phyloP scores from a whole-genome alignment of 2,888 invertebrate genomes.

The Epirrita christyi region DNA sequence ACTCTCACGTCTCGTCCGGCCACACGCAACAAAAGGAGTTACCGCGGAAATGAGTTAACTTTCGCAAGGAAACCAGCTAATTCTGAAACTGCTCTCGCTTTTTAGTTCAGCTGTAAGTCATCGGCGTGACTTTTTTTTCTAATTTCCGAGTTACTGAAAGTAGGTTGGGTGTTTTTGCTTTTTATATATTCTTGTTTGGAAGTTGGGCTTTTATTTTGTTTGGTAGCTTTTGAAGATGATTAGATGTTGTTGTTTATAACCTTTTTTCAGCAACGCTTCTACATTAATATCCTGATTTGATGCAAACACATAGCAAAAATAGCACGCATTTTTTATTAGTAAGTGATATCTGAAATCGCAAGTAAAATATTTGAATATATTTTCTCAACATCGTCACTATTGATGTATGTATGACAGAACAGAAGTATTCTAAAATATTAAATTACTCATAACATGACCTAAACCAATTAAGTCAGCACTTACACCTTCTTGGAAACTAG shows the following conservation, averaged over 20 bases:
- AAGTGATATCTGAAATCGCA: no score
- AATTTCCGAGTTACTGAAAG: slow-evolving; percentile 19
- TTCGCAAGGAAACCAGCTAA: slow-evolving; percentile 58
- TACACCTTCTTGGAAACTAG: slow-evolving; percentile 36
- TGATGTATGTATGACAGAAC: no score
- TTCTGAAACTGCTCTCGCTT: slow-evolving; percentile 39
- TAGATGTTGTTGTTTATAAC: no score
- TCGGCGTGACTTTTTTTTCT: slow-evolving; percentile 21
- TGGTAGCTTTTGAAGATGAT: not conserved
- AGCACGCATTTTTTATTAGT: no score
- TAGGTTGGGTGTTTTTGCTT: slow-evolving; percentile 6
- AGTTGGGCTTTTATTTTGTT: not conserved
- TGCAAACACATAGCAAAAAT: no score
- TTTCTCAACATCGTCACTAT: no score
- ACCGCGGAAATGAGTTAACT: slow-evolving; percentile 77
- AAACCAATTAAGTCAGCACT: slow-evolving; percentile 4
- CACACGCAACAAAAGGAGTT: slow-evolving; percentile 68
- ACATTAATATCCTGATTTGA: no score
- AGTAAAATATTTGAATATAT: no score
- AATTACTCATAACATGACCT: not conserved
- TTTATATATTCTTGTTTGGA: slow-evolving; percentile 19
- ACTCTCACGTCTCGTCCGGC: slow-evolving; percentile 54
- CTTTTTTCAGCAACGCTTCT: no score
- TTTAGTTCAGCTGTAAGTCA: slow-evolving; percentile 29
- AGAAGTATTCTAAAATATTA: no score